Percentiles rank a stretch among this genome's conserved stretches.
Conservation (phyloP, 2,888 invertebrate species). For the Gisinianus flammeolus region DNA sequence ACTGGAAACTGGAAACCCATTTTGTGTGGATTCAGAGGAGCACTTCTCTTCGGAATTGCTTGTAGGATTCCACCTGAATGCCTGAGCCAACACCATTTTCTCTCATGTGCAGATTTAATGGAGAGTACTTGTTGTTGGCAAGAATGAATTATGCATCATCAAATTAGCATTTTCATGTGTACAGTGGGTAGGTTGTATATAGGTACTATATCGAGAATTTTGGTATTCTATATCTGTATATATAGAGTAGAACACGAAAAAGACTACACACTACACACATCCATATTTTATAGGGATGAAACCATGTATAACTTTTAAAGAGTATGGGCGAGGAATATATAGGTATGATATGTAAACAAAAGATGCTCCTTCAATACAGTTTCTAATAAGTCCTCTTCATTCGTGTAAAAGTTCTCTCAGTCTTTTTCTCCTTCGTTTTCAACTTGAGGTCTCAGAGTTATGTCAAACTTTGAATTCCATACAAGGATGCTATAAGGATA, state of each 20-base stretch:
- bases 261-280: too few relatives aligned
- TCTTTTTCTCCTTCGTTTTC: neutral
- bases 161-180: slow-evolving; percentile 39
- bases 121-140: slow-evolving; percentile 49
- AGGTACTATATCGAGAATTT: too few relatives aligned
- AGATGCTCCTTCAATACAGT: neutral
- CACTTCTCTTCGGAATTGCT: slow-evolving; percentile 30
- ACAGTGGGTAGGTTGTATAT: too few relatives aligned
- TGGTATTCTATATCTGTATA: neutral
- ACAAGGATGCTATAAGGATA: neutral
- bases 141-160: slow-evolving; percentile 50
- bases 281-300: neutral
- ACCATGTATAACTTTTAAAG: neutral
- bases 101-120: slow-evolving; percentile 47
- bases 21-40: slow-evolving; percentile 31
- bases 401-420: neutral
- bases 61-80: slow-evolving; percentile 46
- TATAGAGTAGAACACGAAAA: too few relatives aligned
- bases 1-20: slow-evolving; percentile 34
- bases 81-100: slow-evolving; percentile 44
- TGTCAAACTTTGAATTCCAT: neutral
- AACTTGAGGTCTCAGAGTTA: neutral
- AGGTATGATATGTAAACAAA: neutral
- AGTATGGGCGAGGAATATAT: neutral
- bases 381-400: neutral